phyloP scores from a whole-genome alignment of 2,797 vertebrate genomes.

The Mormyrus proboscirostris region DNA sequence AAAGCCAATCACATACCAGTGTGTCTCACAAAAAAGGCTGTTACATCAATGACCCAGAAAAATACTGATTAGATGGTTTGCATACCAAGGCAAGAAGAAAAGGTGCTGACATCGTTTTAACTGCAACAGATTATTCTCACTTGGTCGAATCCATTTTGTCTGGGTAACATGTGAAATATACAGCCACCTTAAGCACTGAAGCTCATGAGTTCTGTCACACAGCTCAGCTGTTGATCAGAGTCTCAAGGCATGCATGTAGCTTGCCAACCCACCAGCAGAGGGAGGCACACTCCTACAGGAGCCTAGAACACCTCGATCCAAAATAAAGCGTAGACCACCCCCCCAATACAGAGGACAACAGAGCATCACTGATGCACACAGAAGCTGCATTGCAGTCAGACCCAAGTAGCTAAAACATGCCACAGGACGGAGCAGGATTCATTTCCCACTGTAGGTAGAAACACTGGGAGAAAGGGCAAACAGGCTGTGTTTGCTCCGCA shows the following conservation, averaged over 20 bases:
- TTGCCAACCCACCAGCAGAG: conserved; percentile 22
- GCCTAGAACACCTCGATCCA: not conserved
- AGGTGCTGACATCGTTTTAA: not conserved
- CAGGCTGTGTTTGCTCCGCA: not conserved
- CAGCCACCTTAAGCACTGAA: not conserved
- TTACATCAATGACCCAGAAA: conserved; percentile 9
- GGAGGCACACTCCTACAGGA: not conserved
- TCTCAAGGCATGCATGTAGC: conserved; percentile 2
- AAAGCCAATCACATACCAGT: conserved; percentile 13
- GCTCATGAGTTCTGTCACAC: not conserved
- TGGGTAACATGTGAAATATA: not conserved
- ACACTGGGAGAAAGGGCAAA: not conserved
- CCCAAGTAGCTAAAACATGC: conserved; percentile 4
- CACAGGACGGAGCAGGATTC: not conserved
- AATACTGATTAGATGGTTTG: conserved; percentile 23
- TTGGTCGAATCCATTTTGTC: not conserved
- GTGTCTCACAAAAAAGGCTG: not conserved
- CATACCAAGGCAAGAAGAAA: conserved; percentile 35
- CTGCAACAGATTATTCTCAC: not conserved
- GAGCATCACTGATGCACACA: not conserved
- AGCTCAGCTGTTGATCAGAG: not conserved
- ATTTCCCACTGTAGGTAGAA: not conserved
- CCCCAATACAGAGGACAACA: conserved; percentile 1
- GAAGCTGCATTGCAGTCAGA: conserved; percentile 30
- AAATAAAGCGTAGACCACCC: not conserved